Conservation (phyloP, 2,113 vertebrate species). For the Motacilla tschutschensis region DNA sequence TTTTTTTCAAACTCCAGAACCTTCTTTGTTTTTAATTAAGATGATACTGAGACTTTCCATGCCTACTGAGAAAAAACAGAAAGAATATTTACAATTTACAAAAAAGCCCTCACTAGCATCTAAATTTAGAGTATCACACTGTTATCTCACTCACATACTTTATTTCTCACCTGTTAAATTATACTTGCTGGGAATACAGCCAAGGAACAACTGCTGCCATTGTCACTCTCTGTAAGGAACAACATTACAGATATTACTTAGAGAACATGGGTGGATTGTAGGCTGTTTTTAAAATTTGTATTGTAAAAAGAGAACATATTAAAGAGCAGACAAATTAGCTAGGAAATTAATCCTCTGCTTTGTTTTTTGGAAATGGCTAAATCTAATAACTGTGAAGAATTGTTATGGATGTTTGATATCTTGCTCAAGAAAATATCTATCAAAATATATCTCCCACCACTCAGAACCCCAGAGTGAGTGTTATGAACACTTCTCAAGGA, state of each 20-base stretch:
- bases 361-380: background rate
- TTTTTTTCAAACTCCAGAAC: background rate
- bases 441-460: background rate
- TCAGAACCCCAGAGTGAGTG: background rate
- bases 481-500: background rate
- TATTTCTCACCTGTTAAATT: constrained; percentile 68
- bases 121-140: constrained; percentile 54
- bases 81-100: constrained; percentile 1
- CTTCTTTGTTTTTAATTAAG: background rate
- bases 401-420: background rate
- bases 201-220: constrained; percentile 47
- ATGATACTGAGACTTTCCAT: background rate
- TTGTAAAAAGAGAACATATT: constrained; percentile 25
- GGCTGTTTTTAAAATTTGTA: background rate
- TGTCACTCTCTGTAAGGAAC: constrained; percentile 18
- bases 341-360: constrained; percentile 4
- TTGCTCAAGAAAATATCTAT: constrained; percentile 6
- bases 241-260: constrained; percentile 25
- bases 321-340: constrained; percentile 29
- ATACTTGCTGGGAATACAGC: constrained; percentile 53
- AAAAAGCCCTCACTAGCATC: background rate
- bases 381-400: constrained; percentile 16
- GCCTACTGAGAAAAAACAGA: background rate
- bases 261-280: background rate
- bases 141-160: constrained; percentile 40